Evolutionary conservation across 2,888 invertebrate genomes (phyloP).

Genomic region (Heteromyza rotundicornis): DNA sequence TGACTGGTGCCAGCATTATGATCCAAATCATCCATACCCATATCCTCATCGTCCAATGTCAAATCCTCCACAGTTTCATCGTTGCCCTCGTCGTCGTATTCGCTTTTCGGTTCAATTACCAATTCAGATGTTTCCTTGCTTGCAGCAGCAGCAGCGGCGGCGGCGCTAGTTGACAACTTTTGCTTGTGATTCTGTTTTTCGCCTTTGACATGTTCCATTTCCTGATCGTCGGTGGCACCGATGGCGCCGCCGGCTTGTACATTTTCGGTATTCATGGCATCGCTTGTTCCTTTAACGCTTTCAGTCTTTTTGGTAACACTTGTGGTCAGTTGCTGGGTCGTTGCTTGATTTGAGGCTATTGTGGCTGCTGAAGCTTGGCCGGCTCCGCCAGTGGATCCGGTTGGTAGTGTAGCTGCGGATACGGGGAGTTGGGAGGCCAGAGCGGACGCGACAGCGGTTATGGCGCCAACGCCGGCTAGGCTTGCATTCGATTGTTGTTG

Average conservation of each 20-base stretch:
- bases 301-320: constrained; percentile 65
- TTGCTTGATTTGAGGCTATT: constrained; percentile 33
- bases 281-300: constrained; percentile 60
- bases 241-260: constrained; percentile 41
- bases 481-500: constrained; percentile 51
- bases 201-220: constrained; percentile 37
- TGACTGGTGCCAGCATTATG: constrained; percentile 74
- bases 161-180: constrained; percentile 37
- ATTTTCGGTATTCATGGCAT: constrained; percentile 60
- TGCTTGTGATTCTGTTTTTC: constrained; percentile 60
- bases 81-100: constrained; percentile 74
- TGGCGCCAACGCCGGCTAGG: constrained; percentile 45
- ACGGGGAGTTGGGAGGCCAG: constrained; percentile 51
- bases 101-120: constrained; percentile 75
- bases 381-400: constrained; percentile 37
- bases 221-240: constrained; percentile 40
- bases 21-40: constrained; percentile 68
- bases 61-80: constrained; percentile 83
- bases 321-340: constrained; percentile 50
- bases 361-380: constrained; percentile 19
- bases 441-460: constrained; percentile 51
- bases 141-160: constrained; percentile 33
- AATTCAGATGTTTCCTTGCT: constrained; percentile 46
- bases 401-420: constrained; percentile 41
- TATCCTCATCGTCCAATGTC: constrained; percentile 81